Base-by-base conservation (phyloP, 2,113 vertebrate species). In the Siniperca knerii region DNA sequence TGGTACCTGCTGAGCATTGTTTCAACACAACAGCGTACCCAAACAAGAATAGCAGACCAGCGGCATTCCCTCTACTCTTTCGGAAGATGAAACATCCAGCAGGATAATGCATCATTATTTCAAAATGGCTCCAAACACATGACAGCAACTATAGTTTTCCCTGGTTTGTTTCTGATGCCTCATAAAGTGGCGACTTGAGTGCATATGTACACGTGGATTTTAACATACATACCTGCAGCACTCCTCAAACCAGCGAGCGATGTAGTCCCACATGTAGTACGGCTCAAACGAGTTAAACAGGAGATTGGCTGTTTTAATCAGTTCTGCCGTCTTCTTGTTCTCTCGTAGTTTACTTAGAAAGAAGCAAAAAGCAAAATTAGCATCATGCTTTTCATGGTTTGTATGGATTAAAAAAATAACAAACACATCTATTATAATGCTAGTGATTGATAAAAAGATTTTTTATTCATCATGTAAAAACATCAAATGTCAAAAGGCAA, bases 261-360 rank as follows among this genome's bases (percentile, higher is more conserved):
- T 97, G 50, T 99, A 99, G 95, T 99, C 98, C 98, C 98, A 99
- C 98, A 99, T 99, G 91, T 99, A 99, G 92, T 98, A 99, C 54
- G 98, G 98, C 95, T 99, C 98, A 93, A 99, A 99, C 1, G 98
- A 99, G 95, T 99, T 99, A 94, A 99, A 99, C 60, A 99, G 95
- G 61, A 99, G 97, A 93, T 99, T 99, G 82, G 98, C 98, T 66
- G 98, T 99, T 97, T 99, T 99, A 87, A 99, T 99, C 86, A 99
- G 90, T 84, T 99, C 98, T 6, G 98, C 97, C 2, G 98, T 99
- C 95, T 97, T 99, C 95, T 99, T 99, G 93, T 99, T 99, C 95
- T 99, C 98, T 82, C 98, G 94, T 37, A 99, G 94, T 95, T 99
- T 99, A 93, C 98, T 99, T 77, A 84, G 93, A 93, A 83, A 86